A percentile compares a stretch with the other conserved stretches of the same genome.
Evolutionary conservation across 2,797 vertebrate species (phyloP).

Genomic region (Atherinosoma microstoma): DNA sequence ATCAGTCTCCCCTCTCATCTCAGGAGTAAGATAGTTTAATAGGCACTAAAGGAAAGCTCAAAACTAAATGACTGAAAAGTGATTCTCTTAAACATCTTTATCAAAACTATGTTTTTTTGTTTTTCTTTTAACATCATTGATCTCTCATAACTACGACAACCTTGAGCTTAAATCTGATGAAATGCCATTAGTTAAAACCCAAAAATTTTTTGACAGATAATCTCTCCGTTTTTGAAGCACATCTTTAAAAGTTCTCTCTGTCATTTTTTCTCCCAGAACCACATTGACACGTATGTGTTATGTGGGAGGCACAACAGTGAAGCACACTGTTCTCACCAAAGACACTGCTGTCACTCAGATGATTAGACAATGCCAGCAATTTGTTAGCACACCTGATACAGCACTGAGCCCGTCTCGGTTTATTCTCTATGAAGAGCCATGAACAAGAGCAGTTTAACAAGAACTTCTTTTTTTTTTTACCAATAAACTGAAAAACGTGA

Average conservation of each 20-base stretch:
- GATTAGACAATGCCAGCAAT: background rate
- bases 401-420: too few relatives aligned
- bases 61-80: background rate
- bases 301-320: background rate
- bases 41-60: background rate
- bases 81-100: too few relatives aligned
- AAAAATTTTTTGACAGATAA: background rate
- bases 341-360: background rate
- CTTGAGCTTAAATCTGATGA: background rate
- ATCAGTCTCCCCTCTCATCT: background rate
- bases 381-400: background rate
- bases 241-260: background rate
- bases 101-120: background rate
- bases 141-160: background rate
- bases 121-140: background rate
- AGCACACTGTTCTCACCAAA: background rate
- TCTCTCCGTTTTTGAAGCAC: background rate
- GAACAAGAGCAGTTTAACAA: background rate
- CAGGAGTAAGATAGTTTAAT: background rate
- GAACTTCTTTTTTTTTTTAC: too few relatives aligned
- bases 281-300: background rate
- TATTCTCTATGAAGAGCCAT: too few relatives aligned
- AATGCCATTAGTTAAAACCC: background rate
- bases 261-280: background rate
- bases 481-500: too few relatives aligned